Conservation (phyloP, 2,797 vertebrate species). For the Hydrophis major region DNA sequence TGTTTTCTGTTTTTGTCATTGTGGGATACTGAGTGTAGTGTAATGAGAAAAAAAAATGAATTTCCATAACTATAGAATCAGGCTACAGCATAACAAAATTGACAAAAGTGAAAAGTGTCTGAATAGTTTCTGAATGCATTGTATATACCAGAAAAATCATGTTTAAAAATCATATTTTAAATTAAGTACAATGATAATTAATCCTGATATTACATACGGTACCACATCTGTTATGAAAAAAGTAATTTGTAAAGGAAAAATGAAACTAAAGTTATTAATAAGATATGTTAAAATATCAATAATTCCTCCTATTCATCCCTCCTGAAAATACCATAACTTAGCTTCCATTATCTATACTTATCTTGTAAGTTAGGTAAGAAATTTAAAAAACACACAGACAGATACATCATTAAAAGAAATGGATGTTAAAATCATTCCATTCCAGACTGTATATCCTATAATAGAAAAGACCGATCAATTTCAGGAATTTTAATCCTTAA, state of each 20-base stretch:
- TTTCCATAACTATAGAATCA: not conserved
- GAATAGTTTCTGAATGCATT: not conserved
- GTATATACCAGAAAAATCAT: slow-evolving; percentile 22
- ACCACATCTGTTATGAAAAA: slow-evolving; percentile 27
- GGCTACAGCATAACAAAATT: not conserved
- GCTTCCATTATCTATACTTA: not conserved
- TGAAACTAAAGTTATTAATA: slow-evolving; percentile 14
- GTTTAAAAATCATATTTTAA: slow-evolving; percentile 5
- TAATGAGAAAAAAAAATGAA: not conserved
- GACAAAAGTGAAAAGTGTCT: not conserved
- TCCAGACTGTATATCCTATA: not conserved
- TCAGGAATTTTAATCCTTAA: not conserved
- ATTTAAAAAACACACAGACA: not conserved
- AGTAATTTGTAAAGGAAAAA: slow-evolving; percentile 3
- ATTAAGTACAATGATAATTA: slow-evolving; percentile 33
- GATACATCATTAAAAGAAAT: not conserved
- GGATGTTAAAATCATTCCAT: not conserved
- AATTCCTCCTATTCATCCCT: not conserved
- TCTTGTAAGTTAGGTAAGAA: not conserved
- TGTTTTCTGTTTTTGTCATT: not conserved
- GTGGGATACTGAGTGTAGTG: not conserved
- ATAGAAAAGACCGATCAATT: not conserved
- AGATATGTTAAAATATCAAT: not conserved
- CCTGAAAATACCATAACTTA: not conserved
- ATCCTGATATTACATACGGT: slow-evolving; percentile 27